Evolutionary conservation across 2,888 invertebrate genomes (phyloP), one percentile per base, ranked within the genome.

Genomic region (Serrognathus titanus): DNA sequence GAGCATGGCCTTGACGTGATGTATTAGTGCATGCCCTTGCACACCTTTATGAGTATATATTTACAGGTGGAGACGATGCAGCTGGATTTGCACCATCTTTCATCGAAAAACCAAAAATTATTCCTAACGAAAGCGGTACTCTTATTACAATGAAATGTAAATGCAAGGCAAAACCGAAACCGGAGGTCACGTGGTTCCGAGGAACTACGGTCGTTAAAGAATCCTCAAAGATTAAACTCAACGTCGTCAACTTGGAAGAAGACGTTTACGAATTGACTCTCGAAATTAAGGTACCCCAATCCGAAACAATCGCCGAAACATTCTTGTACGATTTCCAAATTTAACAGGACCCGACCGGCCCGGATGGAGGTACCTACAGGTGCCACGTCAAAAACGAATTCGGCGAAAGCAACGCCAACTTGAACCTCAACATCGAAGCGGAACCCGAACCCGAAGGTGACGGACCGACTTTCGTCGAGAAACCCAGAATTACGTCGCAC

Each of bases 51-150:
- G 38, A 48, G 37, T 56, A 61, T 40, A 43, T 13, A 16, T 72
- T 78, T 80, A 75, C 83, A 94, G 93, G 92, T 86, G 90, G 92
- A 78, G 92, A 92, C 80, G 92, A 92, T 79, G 92, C 90, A 69
- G 90, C 89, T 74, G 95, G 94, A 76, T 93, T 92, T 81, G 93
- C 96, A 69, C 98, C 98, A 65, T 93, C 95, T 60, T 98, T 99
- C 81, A 88, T 96, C 75, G 97, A 97, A 82, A 98, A 98, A 83
- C 99, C 99, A 64, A 89, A 93, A 80, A 99, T 99, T 80, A 95
- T 97, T 83, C 98, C 98, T 76, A 96, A 97, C 81, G 95, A 95
- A 79, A 93, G 90, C 74, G 97, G 97, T 70, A 96, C 97, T 67
- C 86, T 97, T 71, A 96, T 98, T 71, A 91, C 94, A 61, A 95